Evolutionary conservation across 1,140 invertebrate species (phyloP).

Genomic region (Drosophila azteca): DNA sequence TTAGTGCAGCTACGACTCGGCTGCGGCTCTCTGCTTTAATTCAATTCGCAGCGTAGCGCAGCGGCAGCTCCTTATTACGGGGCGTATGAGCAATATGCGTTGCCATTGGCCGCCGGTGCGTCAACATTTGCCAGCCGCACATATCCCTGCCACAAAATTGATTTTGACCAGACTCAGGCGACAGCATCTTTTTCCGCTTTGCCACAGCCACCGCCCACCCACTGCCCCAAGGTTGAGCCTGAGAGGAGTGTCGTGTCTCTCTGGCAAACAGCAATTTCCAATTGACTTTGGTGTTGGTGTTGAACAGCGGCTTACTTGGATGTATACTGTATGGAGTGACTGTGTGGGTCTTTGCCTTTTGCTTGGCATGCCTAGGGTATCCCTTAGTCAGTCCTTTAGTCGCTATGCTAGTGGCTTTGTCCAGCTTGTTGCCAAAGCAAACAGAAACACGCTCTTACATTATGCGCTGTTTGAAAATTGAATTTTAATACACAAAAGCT

Average conservation of each 20-base stretch:
- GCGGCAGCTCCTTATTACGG: conserved; percentile 39
- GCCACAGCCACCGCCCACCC: neutral
- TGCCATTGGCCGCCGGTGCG: conserved; percentile 22
- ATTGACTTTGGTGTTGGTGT: conserved; percentile 30
- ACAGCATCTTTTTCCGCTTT: conserved; percentile 2
- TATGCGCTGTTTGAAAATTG: conserved; percentile 62
- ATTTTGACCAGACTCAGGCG: conserved; percentile 28
- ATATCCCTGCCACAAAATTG: conserved; percentile 43
- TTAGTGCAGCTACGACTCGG: conserved; percentile 50
- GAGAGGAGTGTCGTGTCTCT: no score
- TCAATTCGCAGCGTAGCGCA: conserved; percentile 43
- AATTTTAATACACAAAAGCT: conserved; percentile 71
- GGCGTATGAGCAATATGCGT: conserved; percentile 41
- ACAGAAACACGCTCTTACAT: conserved; percentile 62
- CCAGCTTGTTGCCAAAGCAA: conserved; percentile 46
- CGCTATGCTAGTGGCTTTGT: conserved; percentile 42
- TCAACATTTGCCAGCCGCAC: conserved; percentile 54
- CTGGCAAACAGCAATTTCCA: neutral
- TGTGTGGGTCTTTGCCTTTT: no score
- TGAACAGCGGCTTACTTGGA: conserved; percentile 5
- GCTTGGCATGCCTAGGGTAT: conserved; percentile 25
- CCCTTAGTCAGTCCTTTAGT: neutral
- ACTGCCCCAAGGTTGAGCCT: neutral
- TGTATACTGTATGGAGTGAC: conserved; percentile 13
- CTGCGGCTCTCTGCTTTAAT: conserved; percentile 36